Evolutionary conservation across 2,888 invertebrate species (phyloP), one percentile per base, ranked within the genome.

Genomic region (Eupithecia inturbata): DNA sequence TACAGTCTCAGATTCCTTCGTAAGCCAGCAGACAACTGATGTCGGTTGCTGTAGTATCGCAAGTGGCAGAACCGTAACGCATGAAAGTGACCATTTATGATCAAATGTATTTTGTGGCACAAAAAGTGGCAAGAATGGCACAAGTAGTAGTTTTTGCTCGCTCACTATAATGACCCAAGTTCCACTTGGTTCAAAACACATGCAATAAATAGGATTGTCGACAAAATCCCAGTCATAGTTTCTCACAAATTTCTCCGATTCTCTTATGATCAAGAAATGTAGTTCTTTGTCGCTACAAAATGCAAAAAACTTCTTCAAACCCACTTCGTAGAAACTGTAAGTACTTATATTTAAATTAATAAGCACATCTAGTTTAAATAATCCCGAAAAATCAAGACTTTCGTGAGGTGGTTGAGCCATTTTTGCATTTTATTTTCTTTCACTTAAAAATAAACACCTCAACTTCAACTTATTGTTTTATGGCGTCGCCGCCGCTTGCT

Each of bases 171-270:
- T 91, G 36, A 97, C 92, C 97, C 97, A 97, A 62, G 96, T 96
- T 71, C 97, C 98, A 75, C 96, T 96, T 1, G 97, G 97, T 91
- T 98, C 97, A 90, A 98, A 98, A 88, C 97, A 97, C 88, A 98
- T 94, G 85, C 96, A 96, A 86, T 96, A 95, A 74, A 97, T 95
- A 53, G 91, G 93, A 88, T 94, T 93, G 78, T 94, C 93, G 36
- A 90, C 74, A 78, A 93, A 93, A 84, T 94, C 94, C 95, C 95
- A 95, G 78, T 93, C 92, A 79, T 91, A 92, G 79, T 87, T 90
- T 77, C 87, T 91, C 75, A 92, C 91, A 80, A 87, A 89, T 68
- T 92, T 87, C 72, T 93, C 91, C 3, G 86, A 84, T 78, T 91
- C 83, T 82, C 91, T 87, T 62, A 95, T 90, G 76, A 91, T 93